Base-by-base conservation (phyloP, 2,797 vertebrate species). In the Enteromius radiatus region DNA sequence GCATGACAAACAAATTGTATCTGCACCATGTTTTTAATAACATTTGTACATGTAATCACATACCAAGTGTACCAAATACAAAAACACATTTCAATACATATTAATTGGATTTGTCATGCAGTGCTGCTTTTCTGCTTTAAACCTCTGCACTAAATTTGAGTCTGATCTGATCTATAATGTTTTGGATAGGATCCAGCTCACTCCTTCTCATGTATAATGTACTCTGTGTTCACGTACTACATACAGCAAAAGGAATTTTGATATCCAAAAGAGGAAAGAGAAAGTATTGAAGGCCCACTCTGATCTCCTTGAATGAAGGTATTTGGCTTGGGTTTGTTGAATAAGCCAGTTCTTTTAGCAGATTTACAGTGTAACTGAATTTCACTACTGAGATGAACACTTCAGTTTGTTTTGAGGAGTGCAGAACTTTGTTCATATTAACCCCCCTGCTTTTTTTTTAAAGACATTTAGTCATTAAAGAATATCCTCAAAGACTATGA, bases 391-490 rank as follows among this genome's bases (percentile, higher is more conserved):
- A 64, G 11, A 36, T 76, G 59, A 67, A 47, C 23, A 6, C 2
- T n/a, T 19, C n/a, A 11, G 56, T 23, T 14, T 5, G 47, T 31
- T 67, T 19, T 76, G 59, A 67, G 56, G 41, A 10, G 9, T 31
- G 26, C 9, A 78, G 23, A 21, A 21, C 56, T 45, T 10, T 75
- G 4, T 36, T 76, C 71, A 61, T 74, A 91, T 92, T 80, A 77
- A 85, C 84, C 83, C 61, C 83, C 56, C 70, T 75, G 78, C 63
- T 82, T 81, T 84, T 81, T 84, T 84, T 82, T 84, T 84, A 85
- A 85, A 86, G 84, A 87, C 84, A 84, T 80, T 70, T 56, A 87
- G 83, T 93, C 88, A 91, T 93, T 93, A 92, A 89, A 86, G 85
- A 83, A 90, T 81, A 85, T 91, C 90, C 91, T 87, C 86, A 90